Evolutionary conservation across 2,113 vertebrate genomes (phyloP).

Genomic region (Austrofundulus limnaeus): DNA sequence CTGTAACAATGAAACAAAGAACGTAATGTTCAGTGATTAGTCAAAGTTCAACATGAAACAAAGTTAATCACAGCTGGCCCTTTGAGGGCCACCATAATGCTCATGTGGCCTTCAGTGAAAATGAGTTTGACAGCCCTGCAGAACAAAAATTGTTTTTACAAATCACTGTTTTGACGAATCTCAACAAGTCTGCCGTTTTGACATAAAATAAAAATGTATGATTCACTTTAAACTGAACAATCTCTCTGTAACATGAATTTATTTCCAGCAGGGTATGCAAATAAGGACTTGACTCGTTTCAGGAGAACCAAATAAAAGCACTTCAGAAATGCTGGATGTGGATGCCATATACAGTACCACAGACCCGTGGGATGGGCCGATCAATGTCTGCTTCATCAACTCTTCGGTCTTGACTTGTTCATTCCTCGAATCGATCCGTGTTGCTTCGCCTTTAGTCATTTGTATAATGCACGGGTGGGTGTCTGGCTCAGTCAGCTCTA

Average conservation of each 20-base stretch:
- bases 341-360: constrained; percentile 24
- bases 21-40: too few relatives aligned
- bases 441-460: constrained; percentile 47
- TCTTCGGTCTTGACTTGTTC: constrained; percentile 69
- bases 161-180: too few relatives aligned
- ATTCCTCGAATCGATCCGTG: constrained; percentile 54
- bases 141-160: too few relatives aligned
- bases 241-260: not conserved
- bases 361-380: constrained; percentile 43
- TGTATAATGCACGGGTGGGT: constrained; percentile 42
- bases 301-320: constrained; percentile 54
- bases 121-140: too few relatives aligned
- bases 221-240: not conserved
- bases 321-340: constrained; percentile 49
- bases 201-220: not conserved
- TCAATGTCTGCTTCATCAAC: constrained; percentile 72
- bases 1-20: too few relatives aligned
- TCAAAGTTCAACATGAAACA: too few relatives aligned
- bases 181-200: not conserved
- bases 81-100: too few relatives aligned
- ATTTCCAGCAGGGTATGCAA: constrained; percentile 39
- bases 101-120: too few relatives aligned
- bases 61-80: too few relatives aligned
- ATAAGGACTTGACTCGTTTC: constrained; percentile 41
- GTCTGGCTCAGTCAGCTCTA: constrained; percentile 31